phyloP scores from a whole-genome alignment of 2,797 vertebrate genomes.

The Crypturellus tataupa region DNA sequence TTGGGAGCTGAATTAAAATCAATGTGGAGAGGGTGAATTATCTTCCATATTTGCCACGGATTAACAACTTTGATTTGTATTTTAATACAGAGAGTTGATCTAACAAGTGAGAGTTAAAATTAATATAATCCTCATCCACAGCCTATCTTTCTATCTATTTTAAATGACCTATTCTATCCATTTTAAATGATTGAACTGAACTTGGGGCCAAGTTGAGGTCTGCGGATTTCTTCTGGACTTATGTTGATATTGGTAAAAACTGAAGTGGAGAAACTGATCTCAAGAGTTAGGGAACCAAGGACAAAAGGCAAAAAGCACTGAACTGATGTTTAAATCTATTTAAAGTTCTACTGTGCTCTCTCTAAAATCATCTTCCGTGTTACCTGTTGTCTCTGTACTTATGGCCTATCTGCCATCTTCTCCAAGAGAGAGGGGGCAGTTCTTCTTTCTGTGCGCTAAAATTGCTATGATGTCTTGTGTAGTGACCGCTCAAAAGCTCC shows the following conservation, averaged over 20 bases:
- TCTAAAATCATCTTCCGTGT: not conserved
- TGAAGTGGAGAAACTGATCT: slow-evolving; percentile 23
- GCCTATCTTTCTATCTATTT: slow-evolving; percentile 41
- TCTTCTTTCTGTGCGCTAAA: not conserved
- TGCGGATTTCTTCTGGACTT: slow-evolving; percentile 29
- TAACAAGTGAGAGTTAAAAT: not conserved
- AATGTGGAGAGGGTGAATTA: not conserved
- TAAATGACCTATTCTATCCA: not conserved
- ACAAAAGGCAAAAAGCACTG: not conserved
- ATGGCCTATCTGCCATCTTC: not conserved
- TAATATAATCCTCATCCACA: not conserved
- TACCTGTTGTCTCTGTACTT: not conserved
- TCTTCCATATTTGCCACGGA: slow-evolving; percentile 9
- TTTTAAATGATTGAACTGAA: slow-evolving; percentile 28
- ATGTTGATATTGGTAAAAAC: slow-evolving; percentile 39
- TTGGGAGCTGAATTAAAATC: not conserved
- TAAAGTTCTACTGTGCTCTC: not conserved
- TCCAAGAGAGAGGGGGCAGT: not conserved
- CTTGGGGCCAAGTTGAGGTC: slow-evolving; percentile 17
- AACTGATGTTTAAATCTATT: not conserved
- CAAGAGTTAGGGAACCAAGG: not conserved
- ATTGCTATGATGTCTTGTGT: not conserved
- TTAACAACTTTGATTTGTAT: not conserved
- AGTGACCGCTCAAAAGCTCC: not conserved
- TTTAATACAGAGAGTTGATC: not conserved